Evolutionary conservation across 1,140 invertebrate genomes (phyloP).

Genomic region (Caerostris extrusa): DNA sequence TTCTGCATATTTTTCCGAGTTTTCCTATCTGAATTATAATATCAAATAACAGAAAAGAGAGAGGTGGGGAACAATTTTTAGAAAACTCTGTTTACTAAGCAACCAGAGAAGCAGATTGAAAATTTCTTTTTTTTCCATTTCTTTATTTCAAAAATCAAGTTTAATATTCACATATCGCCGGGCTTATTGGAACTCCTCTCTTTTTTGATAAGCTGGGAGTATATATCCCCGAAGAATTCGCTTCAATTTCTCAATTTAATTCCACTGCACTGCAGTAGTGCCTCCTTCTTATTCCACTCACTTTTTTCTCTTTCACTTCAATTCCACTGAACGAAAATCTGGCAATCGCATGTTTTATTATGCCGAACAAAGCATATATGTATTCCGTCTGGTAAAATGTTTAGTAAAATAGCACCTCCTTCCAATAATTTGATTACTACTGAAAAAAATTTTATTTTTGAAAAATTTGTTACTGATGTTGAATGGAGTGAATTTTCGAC

Average conservation of each 20-base stretch:
- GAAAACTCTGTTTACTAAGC: constrained; percentile 45
- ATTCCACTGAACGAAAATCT: not conserved
- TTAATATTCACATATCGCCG: constrained; percentile 52
- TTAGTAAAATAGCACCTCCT: constrained; percentile 19
- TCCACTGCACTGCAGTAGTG: constrained; percentile 12
- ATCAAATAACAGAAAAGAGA: constrained; percentile 47
- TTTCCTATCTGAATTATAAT: constrained; percentile 43
- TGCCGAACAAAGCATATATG: not conserved
- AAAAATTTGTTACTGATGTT: not conserved
- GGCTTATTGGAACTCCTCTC: constrained; percentile 27
- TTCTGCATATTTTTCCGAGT: not conserved
- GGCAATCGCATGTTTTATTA: constrained; percentile 19
- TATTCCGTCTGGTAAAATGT: constrained; percentile 3
- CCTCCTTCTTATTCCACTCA: not conserved
- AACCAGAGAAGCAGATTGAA: constrained; percentile 25
- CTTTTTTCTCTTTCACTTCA: constrained; percentile 30
- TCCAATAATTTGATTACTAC: constrained; percentile 30
- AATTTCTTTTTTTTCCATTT: constrained; percentile 59
- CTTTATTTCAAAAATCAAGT: constrained; percentile 56
- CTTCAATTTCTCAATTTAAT: constrained; percentile 62
- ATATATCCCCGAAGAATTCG: constrained; percentile 43
- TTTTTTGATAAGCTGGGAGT: not conserved
- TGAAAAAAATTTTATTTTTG: not conserved
- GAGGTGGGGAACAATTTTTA: not conserved
- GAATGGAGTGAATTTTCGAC: not conserved